These are phyloP conservation scores for Karalla daura DNA, from an alignment of 2,797 vertebrate genomes.

Conservation along the genomic window DNA sequence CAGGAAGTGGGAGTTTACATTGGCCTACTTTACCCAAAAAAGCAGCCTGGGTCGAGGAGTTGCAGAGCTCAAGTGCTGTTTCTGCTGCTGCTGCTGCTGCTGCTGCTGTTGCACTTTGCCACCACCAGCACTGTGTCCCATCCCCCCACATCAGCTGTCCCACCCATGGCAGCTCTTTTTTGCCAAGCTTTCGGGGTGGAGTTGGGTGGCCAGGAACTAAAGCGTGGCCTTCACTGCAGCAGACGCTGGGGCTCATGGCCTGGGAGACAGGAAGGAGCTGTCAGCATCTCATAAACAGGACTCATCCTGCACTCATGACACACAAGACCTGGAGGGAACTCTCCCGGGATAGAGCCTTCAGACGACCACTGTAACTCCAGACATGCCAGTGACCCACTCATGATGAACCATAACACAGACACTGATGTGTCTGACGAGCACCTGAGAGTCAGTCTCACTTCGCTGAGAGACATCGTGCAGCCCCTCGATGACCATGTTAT, in stretches of 20 bases:
- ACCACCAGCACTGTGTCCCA: slow-evolving; percentile 49
- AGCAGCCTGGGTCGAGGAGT: slow-evolving; percentile 57
- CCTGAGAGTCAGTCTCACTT: slow-evolving; percentile 39
- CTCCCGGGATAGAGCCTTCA: slow-evolving; percentile 58
- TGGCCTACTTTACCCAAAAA: slow-evolving; percentile 81
- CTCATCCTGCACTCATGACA: slow-evolving; percentile 76
- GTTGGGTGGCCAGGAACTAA: slow-evolving; percentile 64
- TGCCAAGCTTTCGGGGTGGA: slow-evolving; percentile 65
- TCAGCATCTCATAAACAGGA: slow-evolving; percentile 84
- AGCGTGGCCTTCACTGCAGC: slow-evolving; percentile 64
- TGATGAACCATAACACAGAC: slow-evolving; percentile 23
- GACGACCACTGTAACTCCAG: slow-evolving; percentile 28
- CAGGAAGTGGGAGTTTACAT: slow-evolving; percentile 87
- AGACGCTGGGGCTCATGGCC: slow-evolving; percentile 67
- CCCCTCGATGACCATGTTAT: slow-evolving; percentile 32
- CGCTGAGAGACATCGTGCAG: slow-evolving; percentile 1
- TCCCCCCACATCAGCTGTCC: slow-evolving; percentile 72
- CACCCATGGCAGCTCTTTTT: slow-evolving; percentile 62
- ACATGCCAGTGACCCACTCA: slow-evolving; percentile 7
- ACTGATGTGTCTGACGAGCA: slow-evolving; percentile 52
- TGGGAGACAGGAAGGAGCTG: slow-evolving; percentile 84
- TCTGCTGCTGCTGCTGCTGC: slow-evolving; percentile 39
- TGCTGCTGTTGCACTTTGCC: slow-evolving; percentile 40
- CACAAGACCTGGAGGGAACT: slow-evolving; percentile 55
- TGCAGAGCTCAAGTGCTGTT: slow-evolving; percentile 60